A percentile compares a stretch with the other conserved stretches of the same genome.
Evolutionary conservation across 2,888 invertebrate genomes (phyloP).

Genomic region (Acleris cristana): DNA sequence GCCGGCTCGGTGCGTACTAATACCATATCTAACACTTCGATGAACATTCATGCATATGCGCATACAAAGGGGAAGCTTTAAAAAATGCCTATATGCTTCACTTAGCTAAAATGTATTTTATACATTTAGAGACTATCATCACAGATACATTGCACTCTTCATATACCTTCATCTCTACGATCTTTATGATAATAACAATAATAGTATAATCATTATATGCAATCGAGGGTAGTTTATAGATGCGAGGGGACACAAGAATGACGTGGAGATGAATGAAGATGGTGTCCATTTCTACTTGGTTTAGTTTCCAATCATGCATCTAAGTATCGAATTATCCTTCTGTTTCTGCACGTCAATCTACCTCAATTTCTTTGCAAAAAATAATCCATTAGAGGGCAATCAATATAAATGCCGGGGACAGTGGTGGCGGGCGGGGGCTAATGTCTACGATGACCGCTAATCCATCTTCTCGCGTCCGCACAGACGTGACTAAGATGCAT

Average conservation of each 20-base stretch:
- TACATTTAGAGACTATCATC: too few species aligned
- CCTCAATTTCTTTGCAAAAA: constrained; percentile 4
- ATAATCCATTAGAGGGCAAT: constrained; percentile 21
- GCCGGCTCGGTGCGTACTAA: constrained; percentile 38
- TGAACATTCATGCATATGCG: constrained; percentile 17
- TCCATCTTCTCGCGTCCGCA: constrained; percentile 56
- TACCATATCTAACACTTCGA: constrained; percentile 9
- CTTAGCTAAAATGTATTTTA: background rate
- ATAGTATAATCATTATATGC: too few species aligned
- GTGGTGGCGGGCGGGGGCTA: constrained; percentile 41
- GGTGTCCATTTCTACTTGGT: too few species aligned
- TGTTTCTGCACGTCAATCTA: background rate
- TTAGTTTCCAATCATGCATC: too few species aligned
- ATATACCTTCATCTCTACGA: too few species aligned
- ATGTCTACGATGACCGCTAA: constrained; percentile 54
- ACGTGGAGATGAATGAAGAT: too few species aligned
- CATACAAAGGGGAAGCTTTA: background rate
- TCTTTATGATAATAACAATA: too few species aligned
- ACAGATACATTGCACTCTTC: too few species aligned
- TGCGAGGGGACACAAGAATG: too few species aligned
- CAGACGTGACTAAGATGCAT: constrained; percentile 64
- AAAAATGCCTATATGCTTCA: background rate
- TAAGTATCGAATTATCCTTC: background rate
- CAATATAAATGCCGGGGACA: constrained; percentile 26
- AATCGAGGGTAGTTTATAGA: too few species aligned